Conservation (phyloP, 1,140 invertebrate genomes). For the Panonychus citri region DNA sequence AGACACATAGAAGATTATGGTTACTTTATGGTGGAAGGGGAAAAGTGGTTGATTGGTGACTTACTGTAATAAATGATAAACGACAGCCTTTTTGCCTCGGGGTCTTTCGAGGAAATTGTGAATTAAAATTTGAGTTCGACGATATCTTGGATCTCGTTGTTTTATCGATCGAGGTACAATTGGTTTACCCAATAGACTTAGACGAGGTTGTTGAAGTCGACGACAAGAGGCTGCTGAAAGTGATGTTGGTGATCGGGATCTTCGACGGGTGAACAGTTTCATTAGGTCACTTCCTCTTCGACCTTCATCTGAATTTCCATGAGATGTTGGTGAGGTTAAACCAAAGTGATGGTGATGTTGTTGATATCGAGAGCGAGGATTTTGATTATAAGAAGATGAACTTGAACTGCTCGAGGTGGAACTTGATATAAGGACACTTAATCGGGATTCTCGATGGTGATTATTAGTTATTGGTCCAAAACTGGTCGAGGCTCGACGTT, state of each 20-base stretch:
- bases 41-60: constrained; percentile 22
- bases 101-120: constrained; percentile 87
- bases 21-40: too few species aligned
- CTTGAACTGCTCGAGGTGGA: too few species aligned
- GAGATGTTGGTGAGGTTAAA: too few species aligned
- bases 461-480: too few species aligned
- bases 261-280: background rate
- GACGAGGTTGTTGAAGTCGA: constrained; percentile 7
- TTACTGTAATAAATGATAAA: constrained; percentile 83
- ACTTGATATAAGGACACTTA: too few species aligned
- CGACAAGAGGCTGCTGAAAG: background rate
- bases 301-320: background rate
- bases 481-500: too few species aligned
- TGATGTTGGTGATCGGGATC: background rate
- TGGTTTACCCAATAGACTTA: constrained; percentile 7
- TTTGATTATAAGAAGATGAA: too few species aligned
- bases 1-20: too few species aligned
- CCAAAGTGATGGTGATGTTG: too few species aligned
- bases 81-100: constrained; percentile 50
- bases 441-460: too few species aligned
- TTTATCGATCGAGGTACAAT: background rate
- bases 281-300: background rate
- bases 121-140: constrained; percentile 59
- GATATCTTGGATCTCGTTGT: constrained; percentile 46
- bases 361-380: too few species aligned